phyloP scores from a whole-genome alignment of 1,140 invertebrate genomes.

The Caenorhabditis remanei region DNA sequence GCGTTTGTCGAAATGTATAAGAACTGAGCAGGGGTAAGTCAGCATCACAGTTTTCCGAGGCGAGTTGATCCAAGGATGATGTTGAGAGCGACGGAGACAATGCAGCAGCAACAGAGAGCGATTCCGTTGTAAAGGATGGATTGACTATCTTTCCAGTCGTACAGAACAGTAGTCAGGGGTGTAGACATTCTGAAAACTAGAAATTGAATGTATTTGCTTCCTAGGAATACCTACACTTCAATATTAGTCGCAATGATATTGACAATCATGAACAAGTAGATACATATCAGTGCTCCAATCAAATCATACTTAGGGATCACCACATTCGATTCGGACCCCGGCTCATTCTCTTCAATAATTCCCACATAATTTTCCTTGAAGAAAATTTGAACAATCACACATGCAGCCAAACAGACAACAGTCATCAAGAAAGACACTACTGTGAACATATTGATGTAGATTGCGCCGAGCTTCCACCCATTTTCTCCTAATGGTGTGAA shows the following conservation, averaged over 20 bases:
- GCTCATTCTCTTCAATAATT: constrained; percentile 62
- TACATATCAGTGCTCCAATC: constrained; percentile 60
- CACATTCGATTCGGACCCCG: constrained; percentile 57
- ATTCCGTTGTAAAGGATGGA: constrained; percentile 66
- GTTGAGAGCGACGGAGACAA: constrained; percentile 61
- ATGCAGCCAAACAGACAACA: constrained; percentile 48
- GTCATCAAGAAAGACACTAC: constrained; percentile 63
- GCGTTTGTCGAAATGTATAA: constrained; percentile 60
- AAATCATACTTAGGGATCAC: constrained; percentile 64
- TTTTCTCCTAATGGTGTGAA: constrained; percentile 64
- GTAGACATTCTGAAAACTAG: constrained; percentile 63
- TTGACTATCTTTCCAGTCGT: constrained; percentile 61
- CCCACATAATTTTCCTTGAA: constrained; percentile 64
- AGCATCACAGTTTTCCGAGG: constrained; percentile 58
- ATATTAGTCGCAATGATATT: constrained; percentile 60
- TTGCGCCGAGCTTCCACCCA: constrained; percentile 53
- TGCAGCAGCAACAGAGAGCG: constrained; percentile 46
- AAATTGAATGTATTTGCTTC: background rate
- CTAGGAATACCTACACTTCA: constrained; percentile 63
- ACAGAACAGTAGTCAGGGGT: constrained; percentile 63
- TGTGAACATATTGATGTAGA: constrained; percentile 64
- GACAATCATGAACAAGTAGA: constrained; percentile 60
- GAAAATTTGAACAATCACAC: constrained; percentile 50
- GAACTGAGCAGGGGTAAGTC: background rate
- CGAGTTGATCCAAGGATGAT: constrained; percentile 59